These are phyloP conservation scores for Elephantulus edwardii DNA, from an alignment of 2,113 vertebrate species.

Conservation along the genomic window DNA sequence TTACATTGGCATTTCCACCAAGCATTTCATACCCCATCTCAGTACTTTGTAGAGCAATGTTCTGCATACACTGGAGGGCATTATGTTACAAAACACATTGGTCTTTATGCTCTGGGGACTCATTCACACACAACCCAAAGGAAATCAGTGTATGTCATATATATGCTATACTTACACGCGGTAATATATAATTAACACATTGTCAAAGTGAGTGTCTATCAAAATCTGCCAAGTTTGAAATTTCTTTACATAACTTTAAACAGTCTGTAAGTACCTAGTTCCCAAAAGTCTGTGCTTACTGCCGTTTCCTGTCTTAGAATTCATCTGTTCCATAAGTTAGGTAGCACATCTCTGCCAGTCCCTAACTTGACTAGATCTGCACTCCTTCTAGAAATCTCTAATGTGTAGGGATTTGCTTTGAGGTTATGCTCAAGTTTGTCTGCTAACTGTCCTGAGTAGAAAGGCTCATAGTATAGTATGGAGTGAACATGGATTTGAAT, in stretches of 20 bases:
- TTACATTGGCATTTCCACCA: neutral
- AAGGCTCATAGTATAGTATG: neutral
- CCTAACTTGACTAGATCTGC: neutral
- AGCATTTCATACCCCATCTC: constrained; percentile 42
- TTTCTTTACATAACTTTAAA: neutral
- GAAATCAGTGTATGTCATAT: neutral
- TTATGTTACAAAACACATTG: constrained; percentile 22
- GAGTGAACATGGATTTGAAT: constrained; percentile 43
- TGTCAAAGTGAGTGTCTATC: neutral
- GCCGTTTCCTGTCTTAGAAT: constrained; percentile 1
- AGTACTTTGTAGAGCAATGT: constrained; percentile 14
- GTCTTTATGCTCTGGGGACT: neutral
- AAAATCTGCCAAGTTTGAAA: neutral
- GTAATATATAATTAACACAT: neutral
- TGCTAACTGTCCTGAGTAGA: neutral
- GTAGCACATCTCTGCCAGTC: neutral
- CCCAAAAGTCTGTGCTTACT: neutral
- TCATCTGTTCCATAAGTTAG: neutral
- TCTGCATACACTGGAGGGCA: constrained; percentile 19
- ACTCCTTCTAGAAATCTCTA: neutral
- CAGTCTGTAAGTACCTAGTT: neutral
- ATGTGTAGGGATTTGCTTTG: neutral
- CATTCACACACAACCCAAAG: neutral
- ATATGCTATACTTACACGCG: neutral
- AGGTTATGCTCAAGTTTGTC: neutral